Conservation (phyloP, 2,797 vertebrate species). For the Gallinago stenura region DNA sequence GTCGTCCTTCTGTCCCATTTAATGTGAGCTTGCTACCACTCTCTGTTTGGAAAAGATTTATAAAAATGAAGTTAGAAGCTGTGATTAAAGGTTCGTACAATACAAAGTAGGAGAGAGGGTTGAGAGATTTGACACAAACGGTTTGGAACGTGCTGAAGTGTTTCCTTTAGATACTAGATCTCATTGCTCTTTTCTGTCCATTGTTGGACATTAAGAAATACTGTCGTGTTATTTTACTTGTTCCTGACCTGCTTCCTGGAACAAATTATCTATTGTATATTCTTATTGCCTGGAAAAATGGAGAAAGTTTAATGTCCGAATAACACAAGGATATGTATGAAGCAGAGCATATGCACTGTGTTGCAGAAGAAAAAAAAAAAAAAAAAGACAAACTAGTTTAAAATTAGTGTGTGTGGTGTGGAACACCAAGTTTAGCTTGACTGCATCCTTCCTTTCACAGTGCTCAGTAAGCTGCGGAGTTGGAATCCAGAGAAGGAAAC, state of each 20-base stretch:
- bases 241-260: neutral
- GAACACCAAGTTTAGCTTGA: neutral
- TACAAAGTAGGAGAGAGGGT: neutral
- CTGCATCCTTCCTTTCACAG: constrained; percentile 74
- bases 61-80: neutral
- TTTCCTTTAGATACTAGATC: neutral
- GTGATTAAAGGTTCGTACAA: neutral
- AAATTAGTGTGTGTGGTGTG: neutral
- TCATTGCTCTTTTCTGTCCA: neutral
- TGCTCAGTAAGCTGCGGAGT: constrained; percentile 91
- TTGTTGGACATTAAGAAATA: neutral
- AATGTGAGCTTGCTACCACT: neutral
- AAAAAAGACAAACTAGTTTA: neutral
- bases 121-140: neutral
- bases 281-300: neutral
- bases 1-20: neutral
- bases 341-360: neutral
- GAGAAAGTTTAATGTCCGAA: neutral
- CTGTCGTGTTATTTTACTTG: neutral
- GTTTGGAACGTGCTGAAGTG: neutral
- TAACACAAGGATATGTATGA: neutral
- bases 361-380: neutral
- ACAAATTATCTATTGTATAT: neutral
- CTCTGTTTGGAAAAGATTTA: neutral
- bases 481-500: constrained; percentile 87